Evolutionary conservation across 92 coral and sea anemone genomes (phyloP), one percentile per base, ranked within the genome.

Genomic region (Parazoanthus swiftii): DNA sequence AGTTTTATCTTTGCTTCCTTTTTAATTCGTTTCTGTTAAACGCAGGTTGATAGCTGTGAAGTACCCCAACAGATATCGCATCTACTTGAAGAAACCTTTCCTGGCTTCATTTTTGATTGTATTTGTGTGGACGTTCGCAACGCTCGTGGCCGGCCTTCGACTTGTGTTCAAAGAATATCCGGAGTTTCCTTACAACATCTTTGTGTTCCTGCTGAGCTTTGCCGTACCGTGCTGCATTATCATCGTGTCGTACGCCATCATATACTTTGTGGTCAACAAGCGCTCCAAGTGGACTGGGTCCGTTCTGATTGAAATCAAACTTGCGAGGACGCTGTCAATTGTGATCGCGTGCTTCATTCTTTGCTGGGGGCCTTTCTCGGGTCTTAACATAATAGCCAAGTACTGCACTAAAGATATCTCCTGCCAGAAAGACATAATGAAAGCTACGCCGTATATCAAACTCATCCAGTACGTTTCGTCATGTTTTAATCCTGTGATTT

Each of bases 301-400:
- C 21, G 98, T 95, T 0, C 91, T 95, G 88, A 93, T 93, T 35
- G 98, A 95, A 91, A 91, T 95, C 75, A 91, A 91, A 71, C 88
- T 95, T 37, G 98, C 98, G 74, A 89, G 98, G 82, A 95, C 96
- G 42, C 95, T 95, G 14, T 94, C 93, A 72, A 95, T 95, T 59
- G 98, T 95, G 75, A 95, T 95, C 78, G 94, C 94, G 43, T 95
- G 92, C 74, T 95, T 95, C 81, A 92, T 95, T 63, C 86, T 95
- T 46, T 95, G 98, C 91, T 95, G 98, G 98, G 98, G 94, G 29
- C 98, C 98, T 16, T 95, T 95, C 86, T 92, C 94, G 79, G 82
- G 88, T 16, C 58, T 92, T 39, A 93, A 87, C 89, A 81, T 95
- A 0, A 95, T 95, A 79, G 85, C 91, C 20, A 76, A 76, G 16